These are phyloP conservation scores for Carettochelys insculpta DNA, from an alignment of 2,113 vertebrate species.

Conservation along the genomic window DNA sequence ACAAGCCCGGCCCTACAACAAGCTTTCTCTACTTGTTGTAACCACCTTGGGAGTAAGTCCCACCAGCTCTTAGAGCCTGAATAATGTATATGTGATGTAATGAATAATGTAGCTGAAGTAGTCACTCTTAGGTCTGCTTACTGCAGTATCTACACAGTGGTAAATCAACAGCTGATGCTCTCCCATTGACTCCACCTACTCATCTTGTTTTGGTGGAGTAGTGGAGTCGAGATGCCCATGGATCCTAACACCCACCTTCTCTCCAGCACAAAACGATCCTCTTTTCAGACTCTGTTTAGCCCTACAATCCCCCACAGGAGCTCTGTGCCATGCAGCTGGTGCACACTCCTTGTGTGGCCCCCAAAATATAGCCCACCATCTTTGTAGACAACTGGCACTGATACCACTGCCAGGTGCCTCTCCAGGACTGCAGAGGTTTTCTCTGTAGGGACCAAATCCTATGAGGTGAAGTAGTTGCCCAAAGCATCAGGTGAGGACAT, in stretches of 20 bases:
- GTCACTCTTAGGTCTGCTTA: too few species aligned
- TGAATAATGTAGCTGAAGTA: too few species aligned
- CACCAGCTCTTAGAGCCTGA: not conserved
- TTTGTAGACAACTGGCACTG: not conserved
- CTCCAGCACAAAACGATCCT: not conserved
- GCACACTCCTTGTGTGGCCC: not conserved
- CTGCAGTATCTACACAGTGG: too few species aligned
- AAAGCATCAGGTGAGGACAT: not conserved
- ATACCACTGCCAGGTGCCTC: not conserved
- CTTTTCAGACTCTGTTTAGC: not conserved
- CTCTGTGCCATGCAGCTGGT: not conserved
- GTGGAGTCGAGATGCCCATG: too few species aligned
- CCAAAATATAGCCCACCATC: not conserved
- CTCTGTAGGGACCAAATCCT: not conserved
- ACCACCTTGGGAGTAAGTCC: not conserved
- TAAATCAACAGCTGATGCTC: too few species aligned
- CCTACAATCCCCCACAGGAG: not conserved
- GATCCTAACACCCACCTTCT: not conserved
- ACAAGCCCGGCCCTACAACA: not conserved
- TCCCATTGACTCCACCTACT: too few species aligned
- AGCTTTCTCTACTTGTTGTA: not conserved
- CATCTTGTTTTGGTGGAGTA: too few species aligned
- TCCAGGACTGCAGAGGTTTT: not conserved
- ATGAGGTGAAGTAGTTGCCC: too few species aligned
- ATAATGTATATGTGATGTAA: too few species aligned